Conservation (phyloP, 2,113 vertebrate genomes). For the Podarcis cretensis region DNA sequence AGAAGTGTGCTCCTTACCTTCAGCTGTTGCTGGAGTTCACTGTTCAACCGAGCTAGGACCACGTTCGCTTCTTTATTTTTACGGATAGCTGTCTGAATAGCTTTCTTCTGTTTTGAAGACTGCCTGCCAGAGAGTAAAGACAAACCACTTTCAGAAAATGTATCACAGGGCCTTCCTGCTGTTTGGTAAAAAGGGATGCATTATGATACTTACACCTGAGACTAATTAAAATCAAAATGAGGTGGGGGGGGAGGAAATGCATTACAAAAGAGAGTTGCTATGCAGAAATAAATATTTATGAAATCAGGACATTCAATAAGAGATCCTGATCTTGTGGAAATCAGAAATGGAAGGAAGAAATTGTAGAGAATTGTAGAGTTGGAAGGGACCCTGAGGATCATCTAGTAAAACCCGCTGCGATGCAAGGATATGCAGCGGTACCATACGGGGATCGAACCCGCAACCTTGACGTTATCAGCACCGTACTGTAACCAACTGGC, state of each 20-base stretch:
- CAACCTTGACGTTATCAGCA: too few species aligned
- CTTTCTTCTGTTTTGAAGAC: slow-evolving; percentile 90
- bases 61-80: slow-evolving; percentile 96
- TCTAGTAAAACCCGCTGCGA: too few species aligned
- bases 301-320: background rate
- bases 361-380: too few species aligned
- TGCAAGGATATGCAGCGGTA: too few species aligned
- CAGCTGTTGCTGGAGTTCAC: slow-evolving; percentile 96
- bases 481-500: too few species aligned
- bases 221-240: background rate
- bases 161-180: background rate
- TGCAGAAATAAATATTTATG: background rate
- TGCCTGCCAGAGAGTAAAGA: slow-evolving; percentile 78
- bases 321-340: background rate
- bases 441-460: too few species aligned
- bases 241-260: slow-evolving; percentile 12
- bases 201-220: slow-evolving; percentile 24
- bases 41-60: slow-evolving; percentile 93
- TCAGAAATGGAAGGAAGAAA: background rate
- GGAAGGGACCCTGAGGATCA: too few species aligned
- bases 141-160: slow-evolving; percentile 55
- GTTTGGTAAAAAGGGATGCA: slow-evolving; percentile 29
- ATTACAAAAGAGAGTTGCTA: slow-evolving; percentile 37
- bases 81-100: slow-evolving; percentile 93
- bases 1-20: slow-evolving; percentile 82